These are phyloP conservation scores for Zootermopsis nevadensis DNA, from an alignment of 2,888 invertebrate species.

Conservation along the genomic window DNA sequence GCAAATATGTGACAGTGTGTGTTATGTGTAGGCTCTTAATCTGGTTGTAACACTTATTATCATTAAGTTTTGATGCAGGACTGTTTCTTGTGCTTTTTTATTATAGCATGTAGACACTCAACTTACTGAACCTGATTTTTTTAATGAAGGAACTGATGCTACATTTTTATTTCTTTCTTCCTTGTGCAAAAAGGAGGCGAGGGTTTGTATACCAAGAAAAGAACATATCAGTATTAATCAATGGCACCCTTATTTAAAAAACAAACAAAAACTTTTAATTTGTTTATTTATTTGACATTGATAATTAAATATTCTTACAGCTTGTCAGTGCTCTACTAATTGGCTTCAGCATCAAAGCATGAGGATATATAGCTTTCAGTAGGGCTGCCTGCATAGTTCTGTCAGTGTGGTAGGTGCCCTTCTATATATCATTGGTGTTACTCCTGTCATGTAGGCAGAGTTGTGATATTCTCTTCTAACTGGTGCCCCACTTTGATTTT, in stretches of 20 bases:
- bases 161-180: constrained; percentile 50
- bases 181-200: constrained; percentile 52
- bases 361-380: constrained; percentile 40
- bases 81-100: too few relatives aligned
- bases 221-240: constrained; percentile 55
- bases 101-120: constrained; percentile 3
- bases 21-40: too few relatives aligned
- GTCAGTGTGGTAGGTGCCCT: constrained; percentile 29
- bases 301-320: constrained; percentile 47
- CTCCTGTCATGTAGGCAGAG: constrained; percentile 12
- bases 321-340: constrained; percentile 48
- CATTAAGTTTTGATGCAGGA: too few relatives aligned
- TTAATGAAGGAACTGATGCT: constrained; percentile 37
- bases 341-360: constrained; percentile 49
- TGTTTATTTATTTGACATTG: constrained; percentile 39
- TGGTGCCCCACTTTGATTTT: constrained; percentile 5
- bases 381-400: constrained; percentile 32
- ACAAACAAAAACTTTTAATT: constrained; percentile 38
- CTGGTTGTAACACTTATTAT: too few relatives aligned
- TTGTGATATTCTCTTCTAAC: background rate
- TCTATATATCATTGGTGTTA: constrained; percentile 35
- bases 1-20: too few relatives aligned
- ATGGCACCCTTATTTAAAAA: constrained; percentile 31
- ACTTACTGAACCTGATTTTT: background rate
- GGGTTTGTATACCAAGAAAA: constrained; percentile 55